Evolutionary conservation across 2,113 vertebrate species (phyloP).

Genomic region (Piaya cayana): DNA sequence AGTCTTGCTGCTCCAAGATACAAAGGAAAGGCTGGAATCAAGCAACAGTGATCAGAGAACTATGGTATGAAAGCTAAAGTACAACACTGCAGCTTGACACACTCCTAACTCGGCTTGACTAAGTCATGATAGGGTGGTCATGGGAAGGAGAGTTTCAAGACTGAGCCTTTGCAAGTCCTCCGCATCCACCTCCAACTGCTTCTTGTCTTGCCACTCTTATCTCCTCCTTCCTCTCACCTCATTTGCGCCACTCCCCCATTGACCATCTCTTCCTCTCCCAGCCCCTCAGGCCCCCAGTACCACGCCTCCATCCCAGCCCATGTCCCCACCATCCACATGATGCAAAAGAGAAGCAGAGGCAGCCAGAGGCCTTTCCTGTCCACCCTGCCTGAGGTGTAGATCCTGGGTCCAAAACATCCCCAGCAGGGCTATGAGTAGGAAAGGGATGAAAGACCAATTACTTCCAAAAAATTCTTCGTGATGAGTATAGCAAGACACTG

Average conservation of each 20-base stretch:
- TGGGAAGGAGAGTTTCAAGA: background rate
- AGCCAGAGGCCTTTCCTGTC: background rate
- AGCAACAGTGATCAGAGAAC: background rate
- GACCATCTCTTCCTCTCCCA: background rate
- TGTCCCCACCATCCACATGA: background rate
- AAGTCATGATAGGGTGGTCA: accelerated
- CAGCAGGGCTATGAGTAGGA: background rate
- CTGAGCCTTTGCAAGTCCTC: background rate
- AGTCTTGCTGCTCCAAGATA: background rate
- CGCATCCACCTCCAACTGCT: background rate
- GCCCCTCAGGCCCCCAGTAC: accelerated
- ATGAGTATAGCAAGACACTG: too few relatives aligned
- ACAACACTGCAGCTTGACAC: background rate
- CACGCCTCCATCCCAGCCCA: accelerated
- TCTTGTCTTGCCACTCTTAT: background rate
- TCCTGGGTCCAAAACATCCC: background rate
- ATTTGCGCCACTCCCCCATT: background rate
- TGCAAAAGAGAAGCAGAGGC: background rate
- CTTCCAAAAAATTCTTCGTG: background rate
- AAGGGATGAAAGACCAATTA: background rate
- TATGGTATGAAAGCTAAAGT: background rate
- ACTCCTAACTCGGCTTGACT: background rate
- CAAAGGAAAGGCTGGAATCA: background rate
- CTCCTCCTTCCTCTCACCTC: background rate
- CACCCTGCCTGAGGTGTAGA: accelerated